These are phyloP conservation scores for Plutomurus gul DNA, from an alignment of 1,140 invertebrate species.

Conservation along the genomic window DNA sequence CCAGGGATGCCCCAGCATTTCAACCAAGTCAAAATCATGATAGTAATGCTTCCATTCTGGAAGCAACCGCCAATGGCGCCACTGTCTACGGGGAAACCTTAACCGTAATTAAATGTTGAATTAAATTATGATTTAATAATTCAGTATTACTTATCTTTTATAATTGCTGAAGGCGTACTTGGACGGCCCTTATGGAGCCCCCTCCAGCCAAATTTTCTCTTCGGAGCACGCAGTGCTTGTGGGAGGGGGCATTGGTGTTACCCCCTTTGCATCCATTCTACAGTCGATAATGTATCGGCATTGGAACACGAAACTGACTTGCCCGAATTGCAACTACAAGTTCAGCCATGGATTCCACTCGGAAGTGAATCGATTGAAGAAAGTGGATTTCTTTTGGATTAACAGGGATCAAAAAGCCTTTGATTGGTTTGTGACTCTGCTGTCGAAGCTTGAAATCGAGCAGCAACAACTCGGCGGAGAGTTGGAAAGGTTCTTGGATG, in stretches of 20 bases:
- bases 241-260: conserved; percentile 91
- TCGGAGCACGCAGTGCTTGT: conserved; percentile 93
- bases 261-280: conserved; percentile 94
- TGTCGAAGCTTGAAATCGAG: conserved; percentile 90
- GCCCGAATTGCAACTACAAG: conserved; percentile 80
- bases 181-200: conserved; percentile 95
- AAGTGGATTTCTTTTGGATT: conserved; percentile 98
- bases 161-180: conserved; percentile 86
- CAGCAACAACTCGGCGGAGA: conserved; percentile 83
- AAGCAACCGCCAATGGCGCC: no score
- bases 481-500: conserved; percentile 88
- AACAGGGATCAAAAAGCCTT: conserved; percentile 95
- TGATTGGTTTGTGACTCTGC: conserved; percentile 95
- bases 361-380: conserved; percentile 80
- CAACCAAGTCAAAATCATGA: conserved; percentile 65
- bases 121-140: no score
- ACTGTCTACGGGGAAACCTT: no score
- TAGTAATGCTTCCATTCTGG: conserved; percentile 73
- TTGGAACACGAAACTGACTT: conserved; percentile 78
- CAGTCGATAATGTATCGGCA: conserved; percentile 93
- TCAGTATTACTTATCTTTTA: no score
- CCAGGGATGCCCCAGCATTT: no score
- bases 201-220: conserved; percentile 90
- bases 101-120: no score
- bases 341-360: conserved; percentile 80